Base-by-base conservation (phyloP, 1,140 invertebrate genomes). In the Cyclina sinensis region DNA sequence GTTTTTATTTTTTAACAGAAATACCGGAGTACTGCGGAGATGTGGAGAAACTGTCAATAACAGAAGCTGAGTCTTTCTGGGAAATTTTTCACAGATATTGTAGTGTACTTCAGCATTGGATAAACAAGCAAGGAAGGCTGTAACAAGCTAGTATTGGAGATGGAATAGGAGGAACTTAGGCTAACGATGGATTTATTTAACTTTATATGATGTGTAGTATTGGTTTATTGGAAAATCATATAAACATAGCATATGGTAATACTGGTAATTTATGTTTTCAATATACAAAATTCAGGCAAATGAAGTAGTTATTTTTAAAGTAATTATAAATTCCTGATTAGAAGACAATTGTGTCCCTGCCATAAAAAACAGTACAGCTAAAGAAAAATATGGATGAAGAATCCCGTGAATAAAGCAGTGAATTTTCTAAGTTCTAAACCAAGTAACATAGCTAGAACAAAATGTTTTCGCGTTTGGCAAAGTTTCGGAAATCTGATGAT, bases 401-500 rank as follows among this genome's bases (percentile, higher is more conserved):
- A 9, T 46, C 16, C 16, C 43, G 16, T 46, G 7, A 16, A 46
- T 7, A 46, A 7, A 46, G 43, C 16, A 46, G 7, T 46, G 43
- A 7, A 46, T 46, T 46, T 9, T 9, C 43, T 46, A 46, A 46
- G 46, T 48, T 48, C 7, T 48, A 11, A 48, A 18, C 7, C 9
- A 48, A 11, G 46, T 48, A 11, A 11, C 9, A 48, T 48, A 11
- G 46, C 7, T 48, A 48, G 18, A 11, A 48, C 32, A 76, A 76
- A 27, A 76, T 94, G 92, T 91, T 93, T 90, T 92, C 90, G 9
- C 88, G 92, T 12, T 70, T 94, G 48, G 84, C 89, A 76, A 92
- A 90, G 81, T 92, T 92, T 59, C 79, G 89, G 30, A 91, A 91
- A 74, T 87, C 87, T 9, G 92, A 92, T 70, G 89, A 87, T 21